Conservation (phyloP, 2,113 vertebrate species). For the Dicrurus megarhynchus region DNA sequence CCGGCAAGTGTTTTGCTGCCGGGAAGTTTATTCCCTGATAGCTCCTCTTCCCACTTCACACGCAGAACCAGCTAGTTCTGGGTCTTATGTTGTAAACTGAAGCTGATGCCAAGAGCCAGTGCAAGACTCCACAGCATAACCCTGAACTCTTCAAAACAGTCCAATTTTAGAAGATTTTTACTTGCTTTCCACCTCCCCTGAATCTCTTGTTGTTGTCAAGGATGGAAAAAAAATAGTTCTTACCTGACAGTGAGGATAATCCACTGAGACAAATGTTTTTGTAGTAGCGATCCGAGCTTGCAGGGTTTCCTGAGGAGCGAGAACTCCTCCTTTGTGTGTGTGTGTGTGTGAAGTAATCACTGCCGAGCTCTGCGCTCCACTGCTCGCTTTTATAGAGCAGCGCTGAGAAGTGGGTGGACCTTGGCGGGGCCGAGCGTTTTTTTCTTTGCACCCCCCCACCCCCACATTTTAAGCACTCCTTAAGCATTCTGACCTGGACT, state of each 20-base stretch:
- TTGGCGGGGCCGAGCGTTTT: not conserved
- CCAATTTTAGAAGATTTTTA: slow-evolving; percentile 57
- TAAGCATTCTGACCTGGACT: not conserved
- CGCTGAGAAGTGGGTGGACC: slow-evolving; percentile 71
- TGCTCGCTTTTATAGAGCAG: slow-evolving; percentile 75
- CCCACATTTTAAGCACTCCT: slow-evolving; percentile 9
- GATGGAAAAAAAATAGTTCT: not conserved
- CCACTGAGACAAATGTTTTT: slow-evolving; percentile 53
- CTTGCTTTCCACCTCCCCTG: not conserved
- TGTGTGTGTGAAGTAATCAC: slow-evolving; percentile 81
- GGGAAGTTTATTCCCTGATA: slow-evolving; percentile 1
- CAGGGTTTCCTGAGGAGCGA: slow-evolving; percentile 71
- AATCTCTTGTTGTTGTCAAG: not conserved
- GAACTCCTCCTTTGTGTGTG: slow-evolving; percentile 70
- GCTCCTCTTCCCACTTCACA: slow-evolving; percentile 4
- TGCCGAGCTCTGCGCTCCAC: slow-evolving; percentile 67
- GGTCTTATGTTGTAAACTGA: slow-evolving; percentile 10
- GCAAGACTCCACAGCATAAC: slow-evolving; percentile 56
- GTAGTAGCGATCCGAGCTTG: slow-evolving; percentile 61
- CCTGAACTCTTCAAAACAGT: slow-evolving; percentile 48
- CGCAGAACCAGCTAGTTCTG: not conserved
- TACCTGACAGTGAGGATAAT: slow-evolving; percentile 74
- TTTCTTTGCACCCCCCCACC: slow-evolving; percentile 14
- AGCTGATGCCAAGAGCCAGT: slow-evolving; percentile 47
- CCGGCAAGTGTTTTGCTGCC: slow-evolving; percentile 39